A percentile compares a stretch with the other conserved stretches of the same genome.
Evolutionary conservation across 2,797 vertebrate genomes (phyloP).

Genomic region (Tarsius wallacei): DNA sequence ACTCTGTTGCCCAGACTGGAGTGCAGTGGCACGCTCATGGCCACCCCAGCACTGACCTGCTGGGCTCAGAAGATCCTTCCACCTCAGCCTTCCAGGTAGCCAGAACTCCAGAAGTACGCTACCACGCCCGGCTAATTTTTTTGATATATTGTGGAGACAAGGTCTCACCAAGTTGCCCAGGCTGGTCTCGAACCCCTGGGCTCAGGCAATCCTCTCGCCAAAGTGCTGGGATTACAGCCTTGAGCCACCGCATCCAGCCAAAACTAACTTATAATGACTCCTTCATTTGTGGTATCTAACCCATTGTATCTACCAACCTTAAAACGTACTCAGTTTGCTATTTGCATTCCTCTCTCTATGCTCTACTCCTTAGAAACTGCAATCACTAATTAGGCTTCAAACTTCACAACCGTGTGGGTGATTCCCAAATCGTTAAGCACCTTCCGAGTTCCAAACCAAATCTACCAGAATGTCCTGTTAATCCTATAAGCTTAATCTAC

Average conservation of each 20-base stretch:
- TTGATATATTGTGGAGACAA: no score
- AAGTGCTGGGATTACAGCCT: no score
- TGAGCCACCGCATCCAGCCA: not conserved
- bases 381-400: not conserved
- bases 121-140: no score
- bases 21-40: no score
- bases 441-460: not conserved
- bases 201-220: no score
- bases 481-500: not conserved
- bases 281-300: not conserved
- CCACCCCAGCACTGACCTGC: no score
- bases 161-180: no score
- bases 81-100: no score
- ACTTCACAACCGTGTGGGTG: not conserved
- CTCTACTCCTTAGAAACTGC: not conserved
- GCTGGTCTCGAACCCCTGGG: no score
- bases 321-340: not conserved
- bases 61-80: no score
- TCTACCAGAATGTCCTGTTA: not conserved
- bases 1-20: no score
- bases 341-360: not conserved
- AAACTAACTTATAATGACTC: not conserved
- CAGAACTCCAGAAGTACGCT: no score
- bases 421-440: slow-evolving; percentile 20
- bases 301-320: not conserved